These are phyloP conservation scores for Mormoops blainvillei DNA, from an alignment of 2,113 vertebrate species.

Conservation along the genomic window DNA sequence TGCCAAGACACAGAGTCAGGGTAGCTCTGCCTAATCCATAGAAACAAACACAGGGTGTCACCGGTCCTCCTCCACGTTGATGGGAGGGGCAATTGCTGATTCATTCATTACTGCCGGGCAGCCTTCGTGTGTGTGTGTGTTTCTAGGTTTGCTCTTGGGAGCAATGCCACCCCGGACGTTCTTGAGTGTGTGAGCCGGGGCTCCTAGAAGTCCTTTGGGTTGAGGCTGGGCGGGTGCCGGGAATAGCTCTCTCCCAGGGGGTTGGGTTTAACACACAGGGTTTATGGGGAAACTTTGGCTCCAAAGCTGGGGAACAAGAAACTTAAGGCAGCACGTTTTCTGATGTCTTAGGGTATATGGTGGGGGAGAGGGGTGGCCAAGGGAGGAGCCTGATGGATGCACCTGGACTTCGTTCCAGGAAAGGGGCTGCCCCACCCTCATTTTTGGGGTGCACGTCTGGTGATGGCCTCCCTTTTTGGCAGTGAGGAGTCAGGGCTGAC, in stretches of 20 bases:
- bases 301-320: background rate
- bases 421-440: accelerated
- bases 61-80: background rate
- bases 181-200: background rate
- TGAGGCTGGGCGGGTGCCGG: background rate
- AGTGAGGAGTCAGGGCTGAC: background rate
- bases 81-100: too few species aligned
- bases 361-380: accelerated
- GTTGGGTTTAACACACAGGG: background rate
- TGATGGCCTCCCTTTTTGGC: accelerated
- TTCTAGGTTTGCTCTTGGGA: background rate
- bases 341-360: background rate
- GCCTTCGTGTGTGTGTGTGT: background rate
- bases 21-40: too few species aligned
- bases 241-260: accelerated
- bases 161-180: background rate
- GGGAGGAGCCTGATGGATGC: background rate
- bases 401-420: background rate
- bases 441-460: background rate
- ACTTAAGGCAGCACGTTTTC: background rate
- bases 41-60: too few species aligned
- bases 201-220: background rate
- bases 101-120: too few species aligned
- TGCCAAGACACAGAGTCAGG: too few species aligned
- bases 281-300: background rate